Percentiles rank a stretch among this genome's conserved stretches.
These are phyloP conservation scores for Calameuta filiformis DNA, from an alignment of 2,888 invertebrate species.

Conservation along the genomic window DNA sequence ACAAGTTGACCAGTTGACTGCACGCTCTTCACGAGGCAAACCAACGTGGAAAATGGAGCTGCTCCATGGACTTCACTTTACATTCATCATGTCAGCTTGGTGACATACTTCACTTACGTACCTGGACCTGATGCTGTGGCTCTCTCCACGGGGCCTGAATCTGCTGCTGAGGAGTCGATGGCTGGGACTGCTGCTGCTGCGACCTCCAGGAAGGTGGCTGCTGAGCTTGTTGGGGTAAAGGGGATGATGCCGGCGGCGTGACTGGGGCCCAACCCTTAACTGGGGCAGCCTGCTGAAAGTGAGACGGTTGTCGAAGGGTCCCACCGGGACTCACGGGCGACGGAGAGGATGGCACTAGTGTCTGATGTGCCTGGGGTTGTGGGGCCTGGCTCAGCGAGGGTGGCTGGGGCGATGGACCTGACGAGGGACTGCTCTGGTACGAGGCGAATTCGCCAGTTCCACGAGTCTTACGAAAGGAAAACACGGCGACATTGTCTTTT, in stretches of 20 bases:
- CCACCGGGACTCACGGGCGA: slow-evolving; percentile 58
- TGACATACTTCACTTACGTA: background rate
- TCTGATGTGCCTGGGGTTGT: slow-evolving; percentile 30
- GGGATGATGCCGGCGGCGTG: slow-evolving; percentile 66
- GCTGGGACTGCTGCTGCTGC: slow-evolving; percentile 9
- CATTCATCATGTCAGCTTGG: background rate
- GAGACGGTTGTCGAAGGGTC: slow-evolving; percentile 56
- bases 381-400: slow-evolving; percentile 36
- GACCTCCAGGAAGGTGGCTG: slow-evolving; percentile 21
- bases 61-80: background rate
- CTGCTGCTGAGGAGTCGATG: slow-evolving; percentile 20
- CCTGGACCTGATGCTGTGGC: background rate
- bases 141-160: background rate
- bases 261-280: slow-evolving; percentile 66
- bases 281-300: slow-evolving; percentile 46
- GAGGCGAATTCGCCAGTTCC: slow-evolving; percentile 56
- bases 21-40: slow-evolving; percentile 1
- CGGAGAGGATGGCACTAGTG: slow-evolving; percentile 44
- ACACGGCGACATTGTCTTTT: slow-evolving; percentile 13
- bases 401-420: slow-evolving; percentile 52
- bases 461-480: slow-evolving; percentile 51
- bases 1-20: slow-evolving; percentile 24
- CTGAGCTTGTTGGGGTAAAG: slow-evolving; percentile 46
- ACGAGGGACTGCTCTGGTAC: slow-evolving; percentile 56
- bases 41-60: background rate